Evolutionary conservation across 2,113 vertebrate species (phyloP), one percentile per base, ranked within the genome.

Genomic region (Erythrocercus mccallii): DNA sequence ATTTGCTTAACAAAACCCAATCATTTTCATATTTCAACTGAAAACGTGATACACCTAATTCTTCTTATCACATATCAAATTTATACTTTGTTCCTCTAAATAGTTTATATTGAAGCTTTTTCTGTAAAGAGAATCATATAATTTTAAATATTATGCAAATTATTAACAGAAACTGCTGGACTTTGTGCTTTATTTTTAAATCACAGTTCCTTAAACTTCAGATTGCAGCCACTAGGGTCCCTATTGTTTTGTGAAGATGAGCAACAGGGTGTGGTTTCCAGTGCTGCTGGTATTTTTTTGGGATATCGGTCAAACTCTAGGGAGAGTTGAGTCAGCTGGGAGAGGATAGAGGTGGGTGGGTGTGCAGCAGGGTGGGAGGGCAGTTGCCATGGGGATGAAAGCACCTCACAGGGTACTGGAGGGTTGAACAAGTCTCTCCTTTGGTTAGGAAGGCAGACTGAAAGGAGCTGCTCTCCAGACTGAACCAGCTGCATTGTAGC

Each of bases 371-470:
- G 15, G 1, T 91, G 89, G 93, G 94, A 93, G 81, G 61, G 85
- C 74, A 31, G 94, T 97, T 98, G 91, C 97, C 79, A 91, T 98
- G 96, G 96, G 87, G 74, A 97, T 56, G 79, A 90, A 92, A 92
- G 68, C 64, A 74, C 71, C 74, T 95, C 2, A 4, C 45, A 91
- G 88, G 71, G 87, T 33, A 66, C 88, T 88, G 71, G 74, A 94
- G 94, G 94, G 94, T 62, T 91, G 19, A 95, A 87, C 62, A 88
- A 94, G 92, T 82, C 61, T 92, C 62, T 98, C 90, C 33, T 97
- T 91, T 94, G 62, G 51, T 93, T 78, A 60, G 66, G 65, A 95
- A 89, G 79, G 69, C 68, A 78, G 76, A 45, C 87, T 88, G 78
- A 78, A 91, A 87, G 65, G 91, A 96, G 64, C 69, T 22, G 37